phyloP scores from a whole-genome alignment of 1,140 invertebrate species.

The Mya arenaria region DNA sequence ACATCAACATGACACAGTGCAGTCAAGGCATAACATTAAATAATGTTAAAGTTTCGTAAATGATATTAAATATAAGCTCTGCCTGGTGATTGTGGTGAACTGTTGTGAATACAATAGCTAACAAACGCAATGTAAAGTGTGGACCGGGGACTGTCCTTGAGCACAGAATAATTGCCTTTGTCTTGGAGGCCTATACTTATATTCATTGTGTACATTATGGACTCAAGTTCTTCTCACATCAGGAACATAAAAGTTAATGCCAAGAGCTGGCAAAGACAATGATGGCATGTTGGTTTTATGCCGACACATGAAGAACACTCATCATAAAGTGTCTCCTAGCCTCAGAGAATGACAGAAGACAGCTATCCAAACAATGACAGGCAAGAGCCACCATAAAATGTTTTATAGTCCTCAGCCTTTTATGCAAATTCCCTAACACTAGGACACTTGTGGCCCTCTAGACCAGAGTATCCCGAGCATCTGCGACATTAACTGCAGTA shows the following conservation, averaged over 20 bases:
- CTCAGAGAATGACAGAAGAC: constrained; percentile 40
- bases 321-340: constrained; percentile 10
- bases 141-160: too few relatives aligned
- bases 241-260: not conserved
- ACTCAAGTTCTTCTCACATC: not conserved
- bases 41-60: too few relatives aligned
- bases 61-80: too few relatives aligned
- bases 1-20: too few relatives aligned
- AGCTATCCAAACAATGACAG: constrained; percentile 41
- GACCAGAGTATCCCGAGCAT: not conserved
- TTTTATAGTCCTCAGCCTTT: not conserved
- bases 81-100: too few relatives aligned
- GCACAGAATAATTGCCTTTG: too few relatives aligned
- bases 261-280: not conserved
- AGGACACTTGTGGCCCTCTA: too few relatives aligned
- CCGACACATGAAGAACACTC: not conserved
- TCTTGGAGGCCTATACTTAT: too few relatives aligned
- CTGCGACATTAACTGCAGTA: not conserved
- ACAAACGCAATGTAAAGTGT: too few relatives aligned
- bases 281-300: not conserved
- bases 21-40: too few relatives aligned
- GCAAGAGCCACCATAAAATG: constrained; percentile 14
- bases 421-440: constrained; percentile 4
- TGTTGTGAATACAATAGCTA: too few relatives aligned
- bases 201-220: not conserved